These are phyloP conservation scores for Chaetophractus vellerosus DNA, from an alignment of 2,797 vertebrate genomes.

Conservation along the genomic window DNA sequence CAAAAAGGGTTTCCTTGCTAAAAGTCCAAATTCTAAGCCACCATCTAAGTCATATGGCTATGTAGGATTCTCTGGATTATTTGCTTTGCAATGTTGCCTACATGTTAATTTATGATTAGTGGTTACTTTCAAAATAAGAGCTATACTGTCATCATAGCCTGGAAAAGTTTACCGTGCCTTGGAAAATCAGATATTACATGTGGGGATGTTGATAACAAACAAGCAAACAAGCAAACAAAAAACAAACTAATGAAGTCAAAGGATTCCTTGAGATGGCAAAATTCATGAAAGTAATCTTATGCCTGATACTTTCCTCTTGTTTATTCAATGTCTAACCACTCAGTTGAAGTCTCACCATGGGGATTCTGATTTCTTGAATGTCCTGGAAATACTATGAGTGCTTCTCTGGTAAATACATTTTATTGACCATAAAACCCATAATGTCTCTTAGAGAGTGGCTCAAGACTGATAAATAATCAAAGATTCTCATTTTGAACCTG, in stretches of 20 bases:
- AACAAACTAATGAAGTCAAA: background rate
- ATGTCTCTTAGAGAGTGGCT: background rate
- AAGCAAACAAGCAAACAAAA: background rate
- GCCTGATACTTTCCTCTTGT: background rate
- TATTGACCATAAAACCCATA: background rate
- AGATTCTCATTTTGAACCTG: background rate
- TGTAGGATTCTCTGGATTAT: background rate
- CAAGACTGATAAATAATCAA: background rate
- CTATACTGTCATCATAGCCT: background rate
- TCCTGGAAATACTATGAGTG: background rate
- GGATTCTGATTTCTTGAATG: background rate
- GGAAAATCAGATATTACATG: background rate
- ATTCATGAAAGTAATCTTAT: background rate
- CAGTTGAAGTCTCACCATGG: background rate
- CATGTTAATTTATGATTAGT: background rate
- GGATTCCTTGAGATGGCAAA: background rate
- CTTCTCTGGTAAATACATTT: background rate
- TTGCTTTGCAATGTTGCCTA: background rate
- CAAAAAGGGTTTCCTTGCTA: background rate
- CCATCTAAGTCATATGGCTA: background rate
- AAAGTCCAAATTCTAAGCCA: background rate
- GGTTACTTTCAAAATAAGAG: background rate
- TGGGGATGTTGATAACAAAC: background rate
- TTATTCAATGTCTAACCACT: background rate
- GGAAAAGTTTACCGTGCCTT: background rate